phyloP scores from a whole-genome alignment of 2,888 invertebrate species.

The Drosophila percnosoma region DNA sequence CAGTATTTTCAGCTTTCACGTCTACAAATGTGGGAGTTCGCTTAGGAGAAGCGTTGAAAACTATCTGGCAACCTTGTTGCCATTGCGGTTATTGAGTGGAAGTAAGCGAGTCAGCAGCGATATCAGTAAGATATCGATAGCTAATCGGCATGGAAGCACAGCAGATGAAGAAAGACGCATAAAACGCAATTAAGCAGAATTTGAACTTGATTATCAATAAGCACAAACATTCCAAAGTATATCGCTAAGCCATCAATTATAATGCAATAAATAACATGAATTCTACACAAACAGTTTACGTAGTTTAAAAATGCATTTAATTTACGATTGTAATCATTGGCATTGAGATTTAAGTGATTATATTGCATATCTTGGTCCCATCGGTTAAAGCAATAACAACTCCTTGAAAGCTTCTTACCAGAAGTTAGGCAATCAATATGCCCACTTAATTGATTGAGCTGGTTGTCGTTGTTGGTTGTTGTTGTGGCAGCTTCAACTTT shows the following conservation, averaged over 20 bases:
- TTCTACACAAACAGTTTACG: neutral
- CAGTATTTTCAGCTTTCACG: neutral
- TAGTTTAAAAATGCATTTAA: neutral
- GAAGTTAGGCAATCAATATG: conserved; percentile 8
- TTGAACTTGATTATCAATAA: neutral
- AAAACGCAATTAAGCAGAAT: neutral
- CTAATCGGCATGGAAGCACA: neutral
- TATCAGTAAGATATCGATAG: neutral
- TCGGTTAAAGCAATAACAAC: conserved; percentile 31
- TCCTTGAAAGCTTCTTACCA: neutral
- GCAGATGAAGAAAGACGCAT: neutral
- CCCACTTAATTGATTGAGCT: conserved; percentile 71
- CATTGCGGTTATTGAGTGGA: neutral
- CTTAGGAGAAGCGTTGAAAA: neutral
- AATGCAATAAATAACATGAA: neutral
- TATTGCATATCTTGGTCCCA: neutral
- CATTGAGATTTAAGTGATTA: neutral
- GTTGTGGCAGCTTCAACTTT: conserved; percentile 8
- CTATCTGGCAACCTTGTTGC: neutral
- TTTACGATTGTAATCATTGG: neutral
- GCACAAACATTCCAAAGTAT: neutral
- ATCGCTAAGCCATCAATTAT: neutral
- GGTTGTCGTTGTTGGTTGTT: conserved; percentile 18
- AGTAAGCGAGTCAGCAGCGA: neutral
- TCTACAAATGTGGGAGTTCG: neutral